Evolutionary conservation across 2,797 vertebrate species (phyloP).

Genomic region (Coluber constrictor): DNA sequence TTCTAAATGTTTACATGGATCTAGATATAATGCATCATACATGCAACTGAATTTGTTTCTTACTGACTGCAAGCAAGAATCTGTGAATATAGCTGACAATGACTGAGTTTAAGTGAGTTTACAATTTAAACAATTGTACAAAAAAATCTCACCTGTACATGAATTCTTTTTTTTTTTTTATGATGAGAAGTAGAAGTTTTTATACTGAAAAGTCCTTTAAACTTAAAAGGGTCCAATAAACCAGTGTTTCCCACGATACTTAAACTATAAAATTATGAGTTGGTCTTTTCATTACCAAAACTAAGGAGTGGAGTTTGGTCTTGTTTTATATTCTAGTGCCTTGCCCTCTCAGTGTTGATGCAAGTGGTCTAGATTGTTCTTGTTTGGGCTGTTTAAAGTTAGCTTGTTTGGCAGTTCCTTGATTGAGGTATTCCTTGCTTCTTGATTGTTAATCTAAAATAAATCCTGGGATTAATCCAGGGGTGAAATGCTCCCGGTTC

Average conservation of each 20-base stretch:
- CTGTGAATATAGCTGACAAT: not conserved
- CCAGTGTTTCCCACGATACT: not conserved
- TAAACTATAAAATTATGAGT: not conserved
- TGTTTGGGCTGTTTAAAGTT: not conserved
- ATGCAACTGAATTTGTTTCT: not conserved
- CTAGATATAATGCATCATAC: not conserved
- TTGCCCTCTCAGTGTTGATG: not conserved
- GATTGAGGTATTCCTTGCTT: not conserved
- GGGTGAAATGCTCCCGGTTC: too few species aligned
- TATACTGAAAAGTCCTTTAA: not conserved
- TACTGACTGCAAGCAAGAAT: not conserved
- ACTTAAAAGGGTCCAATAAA: not conserved
- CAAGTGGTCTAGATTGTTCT: not conserved
- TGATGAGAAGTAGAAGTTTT: not conserved
- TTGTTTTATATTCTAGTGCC: not conserved
- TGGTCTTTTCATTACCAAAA: not conserved
- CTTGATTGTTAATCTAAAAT: not conserved
- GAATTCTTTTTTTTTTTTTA: not conserved
- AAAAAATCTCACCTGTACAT: not conserved
- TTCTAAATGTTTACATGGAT: constrained; percentile 7
- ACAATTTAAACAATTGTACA: not conserved
- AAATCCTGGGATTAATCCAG: not conserved
- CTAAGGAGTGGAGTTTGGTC: not conserved
- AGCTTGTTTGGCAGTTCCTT: not conserved
- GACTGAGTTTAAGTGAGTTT: not conserved